phyloP scores from a whole-genome alignment of 2,888 invertebrate genomes.

The Heliconius charithonia region DNA sequence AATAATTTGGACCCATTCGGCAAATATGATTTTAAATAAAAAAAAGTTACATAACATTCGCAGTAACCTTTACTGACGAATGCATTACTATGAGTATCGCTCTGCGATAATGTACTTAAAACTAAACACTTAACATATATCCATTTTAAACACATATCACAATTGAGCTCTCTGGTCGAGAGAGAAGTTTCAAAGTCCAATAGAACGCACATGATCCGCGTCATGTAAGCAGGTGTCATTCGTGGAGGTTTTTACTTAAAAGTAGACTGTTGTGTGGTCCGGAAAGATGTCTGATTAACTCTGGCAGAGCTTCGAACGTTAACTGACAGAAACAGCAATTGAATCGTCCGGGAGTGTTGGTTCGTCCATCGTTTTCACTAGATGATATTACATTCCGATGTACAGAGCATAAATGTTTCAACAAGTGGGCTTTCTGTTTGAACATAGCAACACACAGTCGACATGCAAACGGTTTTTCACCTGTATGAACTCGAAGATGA shows the following conservation, averaged over 20 bases:
- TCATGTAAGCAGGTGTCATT: conserved; percentile 81
- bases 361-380: conserved; percentile 87
- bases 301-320: conserved; percentile 93
- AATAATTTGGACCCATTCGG: conserved; percentile 81
- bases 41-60: conserved; percentile 69
- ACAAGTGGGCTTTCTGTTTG: conserved; percentile 93
- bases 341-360: conserved; percentile 86
- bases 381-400: conserved; percentile 94
- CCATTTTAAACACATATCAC: conserved; percentile 83
- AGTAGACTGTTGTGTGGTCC: conserved; percentile 94
- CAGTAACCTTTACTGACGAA: conserved; percentile 64
- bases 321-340: conserved; percentile 95
- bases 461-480: conserved; percentile 95
- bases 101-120: conserved; percentile 77
- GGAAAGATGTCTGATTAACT: conserved; percentile 93
- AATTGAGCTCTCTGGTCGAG: conserved; percentile 74
- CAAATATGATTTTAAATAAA: conserved; percentile 76
- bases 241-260: conserved; percentile 93
- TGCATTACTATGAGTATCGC: conserved; percentile 76
- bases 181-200: conserved; percentile 79
- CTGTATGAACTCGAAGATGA: conserved; percentile 93
- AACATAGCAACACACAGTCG: conserved; percentile 95
- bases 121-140: conserved; percentile 69
- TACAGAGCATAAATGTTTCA: conserved; percentile 94
- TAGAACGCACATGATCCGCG: conserved; percentile 65